Percentiles rank a stretch among this genome's conserved stretches.
phyloP scores from a whole-genome alignment of 2,888 invertebrate species.

The Branchellion lobata region DNA sequence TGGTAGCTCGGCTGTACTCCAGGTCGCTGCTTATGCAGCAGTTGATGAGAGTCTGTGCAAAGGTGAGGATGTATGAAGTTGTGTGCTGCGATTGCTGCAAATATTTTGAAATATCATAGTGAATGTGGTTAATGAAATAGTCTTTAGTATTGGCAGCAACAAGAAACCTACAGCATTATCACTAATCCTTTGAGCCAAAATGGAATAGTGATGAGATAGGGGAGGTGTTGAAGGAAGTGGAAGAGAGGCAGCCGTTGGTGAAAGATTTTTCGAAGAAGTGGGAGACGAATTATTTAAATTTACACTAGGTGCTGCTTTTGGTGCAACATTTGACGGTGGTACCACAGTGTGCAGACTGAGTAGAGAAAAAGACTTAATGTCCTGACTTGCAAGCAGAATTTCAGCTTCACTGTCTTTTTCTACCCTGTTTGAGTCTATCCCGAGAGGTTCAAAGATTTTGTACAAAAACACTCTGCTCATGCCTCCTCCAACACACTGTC shows the following conservation, averaged over 20 bases:
- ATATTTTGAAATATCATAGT: background rate
- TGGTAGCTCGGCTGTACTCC: conserved; percentile 28
- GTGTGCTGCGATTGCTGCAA: background rate
- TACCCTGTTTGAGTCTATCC: background rate
- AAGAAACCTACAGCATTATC: conserved; percentile 14
- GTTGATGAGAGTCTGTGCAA: conserved; percentile 14
- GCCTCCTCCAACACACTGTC: conserved; percentile 35
- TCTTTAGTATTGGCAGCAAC: background rate
- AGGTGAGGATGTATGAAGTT: background rate
- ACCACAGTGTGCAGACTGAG: no score
- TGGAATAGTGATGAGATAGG: conserved; percentile 3
- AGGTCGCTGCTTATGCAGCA: conserved; percentile 19
- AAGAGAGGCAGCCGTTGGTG: background rate
- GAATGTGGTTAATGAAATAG: background rate
- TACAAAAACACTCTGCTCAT: conserved; percentile 36
- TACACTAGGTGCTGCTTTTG: no score
- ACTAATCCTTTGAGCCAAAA: conserved; percentile 31
- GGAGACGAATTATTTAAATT: no score
- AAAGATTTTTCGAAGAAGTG: background rate
- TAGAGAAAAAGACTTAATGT: no score
- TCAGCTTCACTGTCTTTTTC: no score
- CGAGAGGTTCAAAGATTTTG: background rate
- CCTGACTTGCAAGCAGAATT: no score
- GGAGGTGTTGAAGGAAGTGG: background rate
- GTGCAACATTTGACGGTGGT: no score